A percentile compares a stretch with the other conserved stretches of the same genome.
These are phyloP conservation scores for Drosophila greeni DNA, from an alignment of 2,888 invertebrate species.

Conservation along the genomic window DNA sequence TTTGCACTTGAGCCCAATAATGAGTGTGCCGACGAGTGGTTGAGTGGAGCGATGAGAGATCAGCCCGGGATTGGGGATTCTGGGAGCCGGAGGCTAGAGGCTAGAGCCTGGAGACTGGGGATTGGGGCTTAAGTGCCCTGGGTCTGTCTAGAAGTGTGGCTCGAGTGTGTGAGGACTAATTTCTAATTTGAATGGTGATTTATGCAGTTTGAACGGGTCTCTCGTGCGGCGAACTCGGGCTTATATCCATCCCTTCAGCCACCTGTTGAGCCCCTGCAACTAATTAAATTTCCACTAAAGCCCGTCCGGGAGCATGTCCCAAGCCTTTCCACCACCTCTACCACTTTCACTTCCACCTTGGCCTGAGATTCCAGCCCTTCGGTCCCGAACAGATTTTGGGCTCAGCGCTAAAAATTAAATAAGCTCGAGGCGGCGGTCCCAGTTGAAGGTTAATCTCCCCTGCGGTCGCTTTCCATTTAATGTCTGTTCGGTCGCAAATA, in stretches of 20 bases:
- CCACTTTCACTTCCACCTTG: constrained; percentile 11
- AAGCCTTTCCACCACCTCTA: constrained; percentile 1
- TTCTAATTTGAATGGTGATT: constrained; percentile 74
- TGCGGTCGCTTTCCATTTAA: constrained; percentile 52
- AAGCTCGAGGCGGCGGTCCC: constrained; percentile 59
- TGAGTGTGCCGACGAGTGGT: constrained; percentile 72
- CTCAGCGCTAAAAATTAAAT: constrained; percentile 68
- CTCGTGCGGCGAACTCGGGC: constrained; percentile 31
- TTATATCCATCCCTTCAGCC: constrained; percentile 1
- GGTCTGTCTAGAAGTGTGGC: constrained; percentile 51
- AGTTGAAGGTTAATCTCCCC: constrained; percentile 69
- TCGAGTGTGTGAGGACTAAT: constrained; percentile 54
- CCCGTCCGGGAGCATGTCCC: constrained; percentile 20
- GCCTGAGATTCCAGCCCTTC: constrained; percentile 9
- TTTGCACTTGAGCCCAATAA: constrained; percentile 75
- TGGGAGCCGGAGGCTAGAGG: neutral
- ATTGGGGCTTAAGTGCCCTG: constrained; percentile 45
- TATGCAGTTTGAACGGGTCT: constrained; percentile 67
- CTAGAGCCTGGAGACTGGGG: neutral
- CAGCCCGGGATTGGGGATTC: constrained; percentile 15
- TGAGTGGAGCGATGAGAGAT: constrained; percentile 29
- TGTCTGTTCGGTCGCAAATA: constrained; percentile 48
- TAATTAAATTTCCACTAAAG: constrained; percentile 37
- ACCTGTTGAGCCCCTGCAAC: constrained; percentile 39
- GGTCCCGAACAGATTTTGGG: constrained; percentile 55